Base-by-base conservation (phyloP, 2,113 vertebrate genomes). In the Forbesichthys papilliferus region DNA sequence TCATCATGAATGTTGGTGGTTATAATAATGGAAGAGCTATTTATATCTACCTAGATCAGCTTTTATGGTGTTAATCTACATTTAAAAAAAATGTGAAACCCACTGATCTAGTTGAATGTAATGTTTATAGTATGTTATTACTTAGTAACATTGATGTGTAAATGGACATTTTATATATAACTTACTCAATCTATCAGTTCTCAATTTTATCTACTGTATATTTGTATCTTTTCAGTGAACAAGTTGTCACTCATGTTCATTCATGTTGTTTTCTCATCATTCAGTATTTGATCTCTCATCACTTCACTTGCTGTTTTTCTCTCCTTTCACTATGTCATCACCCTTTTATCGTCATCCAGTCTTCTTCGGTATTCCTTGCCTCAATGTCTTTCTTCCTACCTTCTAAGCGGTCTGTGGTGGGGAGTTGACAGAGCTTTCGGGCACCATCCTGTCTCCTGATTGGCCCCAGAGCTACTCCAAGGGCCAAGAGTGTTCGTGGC, bases 381-480 rank as follows among this genome's bases (percentile, higher is more conserved):
- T 64, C 48, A 49, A 16, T 61, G 42, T 68, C 48, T 76, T 47
- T 74, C 53, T 49, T 75, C 16, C 47, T 71, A 16, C 27, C 64
- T 9, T 61, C 59, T 71, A 69, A 96, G 96, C 96, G 58, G 85
- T 96, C 79, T 97, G 96, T 53, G 95, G 96, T 7, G 96, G 95
- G 36, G 95, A 96, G 73, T 85, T 96, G 81, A 93, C 94, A 0
- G 94, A 95, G 56, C 71, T 94, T 0, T 85, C 91, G 0, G 95
- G 95, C 3, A 95, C 95, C 10, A 93, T 97, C 68, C 92, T 96
- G 69, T 96, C 95, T 74, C 96, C 96, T 0, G 95, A 97, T 75
- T 97, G 95, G 95, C 96, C 96, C 33, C 95, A 95, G 88, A 95
- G 94, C 82, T 97, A 96, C 61, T 93, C 94, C 66, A 95, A 95